Evolutionary conservation across 2,797 vertebrate genomes (phyloP).

Genomic region (Megalops cyprinoides): DNA sequence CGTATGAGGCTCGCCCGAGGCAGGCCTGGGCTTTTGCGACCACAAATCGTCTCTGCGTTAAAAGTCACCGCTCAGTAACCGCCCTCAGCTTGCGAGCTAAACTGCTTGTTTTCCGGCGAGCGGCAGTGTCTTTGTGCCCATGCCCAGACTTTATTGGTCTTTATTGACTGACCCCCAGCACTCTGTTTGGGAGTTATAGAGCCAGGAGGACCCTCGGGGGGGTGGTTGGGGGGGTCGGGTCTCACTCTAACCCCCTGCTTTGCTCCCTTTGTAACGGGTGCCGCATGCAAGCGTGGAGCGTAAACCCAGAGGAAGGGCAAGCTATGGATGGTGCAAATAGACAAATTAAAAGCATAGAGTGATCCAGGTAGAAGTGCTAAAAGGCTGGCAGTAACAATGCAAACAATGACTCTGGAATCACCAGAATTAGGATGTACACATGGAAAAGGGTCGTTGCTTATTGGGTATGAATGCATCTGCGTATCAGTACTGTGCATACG

Average conservation of each 20-base stretch:
- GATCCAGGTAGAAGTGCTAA: too few relatives aligned
- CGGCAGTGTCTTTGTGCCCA: neutral
- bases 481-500: too few relatives aligned
- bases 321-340: too few relatives aligned
- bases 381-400: too few relatives aligned
- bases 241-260: neutral
- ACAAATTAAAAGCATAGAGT: too few relatives aligned
- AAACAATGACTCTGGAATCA: too few relatives aligned
- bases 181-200: neutral
- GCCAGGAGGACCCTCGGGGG: neutral
- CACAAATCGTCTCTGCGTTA: conserved; percentile 84
- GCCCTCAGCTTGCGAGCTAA: conserved; percentile 80
- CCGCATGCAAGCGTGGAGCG: neutral
- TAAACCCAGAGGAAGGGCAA: too few relatives aligned
- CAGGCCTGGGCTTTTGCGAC: conserved; percentile 78
- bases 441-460: too few relatives aligned
- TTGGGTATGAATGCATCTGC: too few relatives aligned
- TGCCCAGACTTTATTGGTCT: conserved; percentile 1
- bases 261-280: conserved; percentile 4
- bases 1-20: conserved; percentile 73
- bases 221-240: neutral
- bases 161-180: conserved; percentile 8
- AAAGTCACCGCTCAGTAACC: conserved; percentile 83
- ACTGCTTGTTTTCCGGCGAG: conserved; percentile 66
- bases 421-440: too few relatives aligned